Evolutionary conservation across 2,113 vertebrate genomes (phyloP).

Genomic region (Spilogale gracilis): DNA sequence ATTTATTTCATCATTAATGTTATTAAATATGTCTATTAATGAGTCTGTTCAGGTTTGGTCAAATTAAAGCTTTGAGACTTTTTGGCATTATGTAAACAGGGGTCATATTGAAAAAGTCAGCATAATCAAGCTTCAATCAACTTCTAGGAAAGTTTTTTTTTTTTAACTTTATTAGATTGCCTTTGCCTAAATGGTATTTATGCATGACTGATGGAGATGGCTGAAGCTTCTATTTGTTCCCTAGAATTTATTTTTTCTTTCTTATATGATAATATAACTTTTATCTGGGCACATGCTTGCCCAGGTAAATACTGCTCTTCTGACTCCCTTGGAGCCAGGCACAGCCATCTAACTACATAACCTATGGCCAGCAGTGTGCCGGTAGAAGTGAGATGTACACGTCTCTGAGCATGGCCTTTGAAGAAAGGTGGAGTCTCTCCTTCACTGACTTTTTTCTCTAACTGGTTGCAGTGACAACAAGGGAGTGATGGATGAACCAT

Average conservation of each 20-base stretch:
- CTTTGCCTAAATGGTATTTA: background rate
- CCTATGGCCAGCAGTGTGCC: background rate
- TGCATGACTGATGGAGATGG: background rate
- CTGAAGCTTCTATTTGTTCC: background rate
- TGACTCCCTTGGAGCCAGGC: background rate
- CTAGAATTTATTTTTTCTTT: background rate
- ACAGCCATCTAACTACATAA: background rate
- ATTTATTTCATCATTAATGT: background rate
- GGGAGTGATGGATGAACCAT: background rate
- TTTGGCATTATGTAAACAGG: background rate
- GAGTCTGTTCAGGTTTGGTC: conserved; percentile 15
- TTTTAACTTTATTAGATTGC: background rate
- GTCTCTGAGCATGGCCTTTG: background rate
- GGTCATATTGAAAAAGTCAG: background rate
- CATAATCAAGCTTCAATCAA: background rate
- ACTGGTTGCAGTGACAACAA: background rate
- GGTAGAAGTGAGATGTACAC: background rate
- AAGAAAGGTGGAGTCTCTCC: background rate
- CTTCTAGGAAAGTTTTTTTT: background rate
- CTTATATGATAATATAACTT: background rate
- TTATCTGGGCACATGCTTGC: background rate
- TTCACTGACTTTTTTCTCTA: background rate
- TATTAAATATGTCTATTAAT: background rate
- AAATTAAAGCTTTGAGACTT: conserved; percentile 22
- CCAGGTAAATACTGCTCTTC: background rate